Base-by-base conservation (phyloP, 2,888 invertebrate species). In the Serrognathus titanus region DNA sequence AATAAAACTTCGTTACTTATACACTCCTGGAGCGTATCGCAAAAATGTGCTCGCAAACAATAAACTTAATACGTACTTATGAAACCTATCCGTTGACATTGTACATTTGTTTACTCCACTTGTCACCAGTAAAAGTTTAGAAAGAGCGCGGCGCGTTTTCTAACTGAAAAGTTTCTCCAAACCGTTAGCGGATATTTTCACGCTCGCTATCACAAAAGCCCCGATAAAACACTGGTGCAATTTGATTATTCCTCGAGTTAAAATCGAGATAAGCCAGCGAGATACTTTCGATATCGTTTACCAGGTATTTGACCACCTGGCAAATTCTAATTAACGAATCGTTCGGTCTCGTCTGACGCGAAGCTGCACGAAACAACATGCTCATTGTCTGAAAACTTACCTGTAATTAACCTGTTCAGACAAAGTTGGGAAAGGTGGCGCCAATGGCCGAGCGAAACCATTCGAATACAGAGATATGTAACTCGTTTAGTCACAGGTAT, bases 31-130 rank as follows among this genome's bases (percentile, higher is more conserved):
- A 11, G 36, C 2, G 40, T 40, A 51, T 39, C 24, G 10, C 39
- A 39, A 31, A 31, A 31, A 31, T 31, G 24, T 31, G 7, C 24
- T 5, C 24, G 24, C 7, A 31, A 31, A 31, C 24, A 31, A 31
- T 31, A 31, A 7, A 48, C 48, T 8, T 11, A 47, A 51, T 38
- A 82, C 84, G 81, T 77, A 84, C 84, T 84, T 84, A 74, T 84
- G 84, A 74, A 82, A 84, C 74, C 84, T 79, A 74, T 83, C 83
- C 47, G 83, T 83, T 66, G 82, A 80, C 84, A 84, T 84, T 73
- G 74, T 71, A 59, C 65, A 59, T 63, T 67, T 69, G 64, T 66
- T 65, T 62, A 52, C 38, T 48, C 20, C 43, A 43, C 43, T 16
- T 43, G 43, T 43, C 20, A 43, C 43, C 43, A 20, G 16, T 43